Base-by-base conservation (phyloP, 2,797 vertebrate species). In the Anas acuta region DNA sequence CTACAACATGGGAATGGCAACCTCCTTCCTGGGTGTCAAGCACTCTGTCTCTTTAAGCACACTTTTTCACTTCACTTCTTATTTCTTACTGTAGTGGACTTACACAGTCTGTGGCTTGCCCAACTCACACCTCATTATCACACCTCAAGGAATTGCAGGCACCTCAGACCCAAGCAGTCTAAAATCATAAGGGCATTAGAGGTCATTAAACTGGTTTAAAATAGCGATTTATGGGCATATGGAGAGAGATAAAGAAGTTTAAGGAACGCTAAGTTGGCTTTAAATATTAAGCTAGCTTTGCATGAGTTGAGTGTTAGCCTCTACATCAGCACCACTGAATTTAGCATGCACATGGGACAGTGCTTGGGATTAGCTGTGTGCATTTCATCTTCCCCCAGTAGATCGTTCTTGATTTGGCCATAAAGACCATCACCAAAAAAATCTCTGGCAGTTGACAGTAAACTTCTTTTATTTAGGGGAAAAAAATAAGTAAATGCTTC, bases 31-130 rank as follows among this genome's bases (percentile, higher is more conserved):
- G 67, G 66, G 60, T 79, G 77, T 92, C 93, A 89, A 92, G 60
- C 35, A 67, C 67, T 76, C 62, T 93, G 92, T 88, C 67, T 76
- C 62, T 93, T 93, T 88, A 90, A 94, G 94, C 22, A 89, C 35
- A 87, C 35, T 73, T 81, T 73, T 78, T 64, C 41, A 57, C 54
- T 90, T 92, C 37, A 62, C 35, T 89, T 89, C 19, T 0, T 78
- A 18, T 25, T 78, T 95, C 83, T 87, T 72, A 67, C 32, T 65
- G 7, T 76, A 76, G 84, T 70, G 60, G 47, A 79, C 53, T 91
- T 91, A 58, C 7, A 56, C 28, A 0, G 0, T 72, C 23, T 81
- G 80, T 69, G 16, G 43, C 41, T 79, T 64, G 92, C 81, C 71
- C 67, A 79, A 60, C 35, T 74, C 35, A 45, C 56, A 86, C 64